These are phyloP conservation scores for Clarias batrachus DNA, from an alignment of 2,113 vertebrate species.

Conservation along the genomic window DNA sequence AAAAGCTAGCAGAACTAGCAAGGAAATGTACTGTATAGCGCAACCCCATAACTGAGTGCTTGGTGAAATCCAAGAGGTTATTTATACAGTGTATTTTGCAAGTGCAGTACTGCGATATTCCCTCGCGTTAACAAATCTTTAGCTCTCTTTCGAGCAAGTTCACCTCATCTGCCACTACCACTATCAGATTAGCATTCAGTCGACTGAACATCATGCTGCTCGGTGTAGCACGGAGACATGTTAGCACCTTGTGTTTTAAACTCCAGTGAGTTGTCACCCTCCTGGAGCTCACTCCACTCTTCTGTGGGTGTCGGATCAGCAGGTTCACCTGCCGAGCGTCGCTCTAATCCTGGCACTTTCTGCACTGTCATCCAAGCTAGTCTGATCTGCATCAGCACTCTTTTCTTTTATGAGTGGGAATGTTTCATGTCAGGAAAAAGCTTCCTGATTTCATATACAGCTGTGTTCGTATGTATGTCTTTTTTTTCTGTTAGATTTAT, in stretches of 20 bases:
- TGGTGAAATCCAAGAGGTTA: not conserved
- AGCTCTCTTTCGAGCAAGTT: not conserved
- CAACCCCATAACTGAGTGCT: not conserved
- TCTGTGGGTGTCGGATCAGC: slow-evolving; percentile 4
- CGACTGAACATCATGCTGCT: not conserved
- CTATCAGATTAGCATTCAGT: not conserved
- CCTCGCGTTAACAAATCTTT: not conserved
- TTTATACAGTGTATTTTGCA: not conserved
- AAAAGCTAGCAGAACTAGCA: not conserved
- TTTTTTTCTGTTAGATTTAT: not conserved
- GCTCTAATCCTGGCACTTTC: not conserved
- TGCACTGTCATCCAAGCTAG: not conserved
- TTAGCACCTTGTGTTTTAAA: slow-evolving; percentile 1
- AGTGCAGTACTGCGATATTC: not conserved
- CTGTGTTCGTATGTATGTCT: not conserved
- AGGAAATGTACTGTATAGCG: not conserved
- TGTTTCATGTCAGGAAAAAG: not conserved
- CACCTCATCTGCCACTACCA: not conserved
- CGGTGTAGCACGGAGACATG: not conserved
- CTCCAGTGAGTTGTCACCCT: not conserved
- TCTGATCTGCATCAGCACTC: not conserved
- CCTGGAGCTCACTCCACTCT: not conserved
- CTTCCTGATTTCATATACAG: not conserved
- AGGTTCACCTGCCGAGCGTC: not conserved
- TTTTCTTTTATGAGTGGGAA: too few species aligned